A percentile compares a stretch with the other conserved stretches of the same genome.
These are phyloP conservation scores for Allolobophora icterica DNA, from an alignment of 2,888 invertebrate species.

Conservation along the genomic window DNA sequence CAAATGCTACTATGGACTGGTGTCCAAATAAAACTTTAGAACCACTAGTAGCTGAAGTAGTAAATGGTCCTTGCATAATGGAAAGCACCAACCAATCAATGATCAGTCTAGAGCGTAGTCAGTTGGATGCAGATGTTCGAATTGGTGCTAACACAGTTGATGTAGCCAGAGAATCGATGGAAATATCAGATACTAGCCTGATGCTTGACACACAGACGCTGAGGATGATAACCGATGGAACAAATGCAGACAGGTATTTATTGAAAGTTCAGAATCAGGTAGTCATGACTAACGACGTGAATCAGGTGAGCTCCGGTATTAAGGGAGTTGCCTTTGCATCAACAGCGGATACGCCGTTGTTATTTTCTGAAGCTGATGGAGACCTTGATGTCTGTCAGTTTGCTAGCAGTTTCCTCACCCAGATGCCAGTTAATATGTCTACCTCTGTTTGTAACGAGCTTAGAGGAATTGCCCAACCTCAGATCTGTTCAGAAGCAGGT, in stretches of 20 bases:
- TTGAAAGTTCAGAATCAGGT: not conserved
- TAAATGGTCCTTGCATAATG: not conserved
- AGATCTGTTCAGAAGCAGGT: not conserved
- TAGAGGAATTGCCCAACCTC: not conserved
- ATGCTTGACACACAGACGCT: slow-evolving; percentile 55
- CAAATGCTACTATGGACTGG: not conserved
- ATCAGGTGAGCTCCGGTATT: not conserved
- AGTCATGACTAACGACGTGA: not conserved
- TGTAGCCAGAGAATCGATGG: not conserved
- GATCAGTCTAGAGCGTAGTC: not conserved
- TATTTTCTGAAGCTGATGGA: slow-evolving; percentile 12
- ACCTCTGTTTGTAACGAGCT: not conserved
- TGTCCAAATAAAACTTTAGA: not conserved
- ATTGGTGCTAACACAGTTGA: not conserved
- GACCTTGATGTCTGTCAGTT: not conserved
- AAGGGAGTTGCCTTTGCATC: not conserved
- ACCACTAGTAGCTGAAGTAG: not conserved
- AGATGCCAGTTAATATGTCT: not conserved
- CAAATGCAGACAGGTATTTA: not conserved
- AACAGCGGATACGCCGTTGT: not conserved
- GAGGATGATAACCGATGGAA: slow-evolving; percentile 40
- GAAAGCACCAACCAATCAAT: not conserved
- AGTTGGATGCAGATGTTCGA: not conserved
- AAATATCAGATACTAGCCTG: slow-evolving; percentile 51
- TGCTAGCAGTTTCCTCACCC: slow-evolving; percentile 12